These are phyloP conservation scores for Rhynchomys soricoides DNA, from an alignment of 2,113 vertebrate genomes.

Conservation along the genomic window DNA sequence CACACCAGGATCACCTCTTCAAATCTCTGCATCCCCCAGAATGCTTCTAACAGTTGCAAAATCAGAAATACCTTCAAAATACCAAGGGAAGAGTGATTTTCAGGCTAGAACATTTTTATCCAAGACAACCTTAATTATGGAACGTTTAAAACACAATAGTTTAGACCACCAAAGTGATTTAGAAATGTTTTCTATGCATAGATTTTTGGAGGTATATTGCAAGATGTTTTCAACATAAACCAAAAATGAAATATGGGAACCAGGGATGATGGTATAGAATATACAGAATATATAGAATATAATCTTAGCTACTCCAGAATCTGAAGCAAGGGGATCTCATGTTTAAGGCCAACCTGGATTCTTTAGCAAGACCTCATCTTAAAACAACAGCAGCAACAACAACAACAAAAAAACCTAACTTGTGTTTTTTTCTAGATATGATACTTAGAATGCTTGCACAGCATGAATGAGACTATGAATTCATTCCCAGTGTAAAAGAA, in stretches of 20 bases:
- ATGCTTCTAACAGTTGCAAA: background rate
- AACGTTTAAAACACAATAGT: background rate
- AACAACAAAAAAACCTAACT: background rate
- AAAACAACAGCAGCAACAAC: background rate
- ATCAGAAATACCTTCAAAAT: background rate
- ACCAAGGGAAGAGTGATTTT: background rate
- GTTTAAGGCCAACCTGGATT: background rate
- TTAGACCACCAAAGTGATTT: background rate
- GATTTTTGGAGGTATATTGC: background rate
- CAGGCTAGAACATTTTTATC: background rate
- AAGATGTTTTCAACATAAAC: background rate
- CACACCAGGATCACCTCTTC: background rate
- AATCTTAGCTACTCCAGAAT: background rate
- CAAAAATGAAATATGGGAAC: background rate
- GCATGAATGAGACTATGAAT: background rate
- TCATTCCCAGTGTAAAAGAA: background rate
- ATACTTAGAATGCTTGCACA: background rate
- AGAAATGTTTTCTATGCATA: background rate
- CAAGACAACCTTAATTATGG: background rate
- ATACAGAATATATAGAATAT: too few relatives aligned
- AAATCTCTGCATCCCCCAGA: background rate
- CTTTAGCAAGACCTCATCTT: background rate
- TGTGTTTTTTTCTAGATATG: background rate
- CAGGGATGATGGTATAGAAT: background rate
- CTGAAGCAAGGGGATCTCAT: background rate